Base-by-base conservation (phyloP, 2,797 vertebrate genomes). In the Gymnothorax javanicus region DNA sequence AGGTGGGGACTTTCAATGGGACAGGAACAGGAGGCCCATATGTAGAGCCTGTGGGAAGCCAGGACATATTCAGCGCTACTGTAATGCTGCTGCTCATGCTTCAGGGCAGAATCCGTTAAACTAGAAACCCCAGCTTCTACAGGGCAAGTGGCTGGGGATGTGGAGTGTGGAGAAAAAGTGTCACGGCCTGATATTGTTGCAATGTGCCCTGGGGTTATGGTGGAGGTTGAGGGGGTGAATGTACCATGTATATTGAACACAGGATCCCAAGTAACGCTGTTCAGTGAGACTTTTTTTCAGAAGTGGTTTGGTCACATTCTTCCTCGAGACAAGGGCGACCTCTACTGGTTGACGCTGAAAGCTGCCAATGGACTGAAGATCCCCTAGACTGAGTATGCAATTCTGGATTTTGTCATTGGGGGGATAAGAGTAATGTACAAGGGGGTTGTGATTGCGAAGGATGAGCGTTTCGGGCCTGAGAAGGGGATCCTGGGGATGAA, bases 401-500 rank as follows among this genome's bases (percentile, higher is more conserved):
- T 58, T 58, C 3, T 58, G 12, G 57, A 58, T 12, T 58, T 58
- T 12, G 7, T 12, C 7, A 12, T 58, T 7, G 57, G 1, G 7
- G 57, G 57, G 7, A 3, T 43, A 75, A 60, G 58, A 60, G 60
- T 83, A 3, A 59, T n/a, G 33, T 60, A 60, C 23, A 83, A 83
- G 25, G 86, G 43, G 60, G 62, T 71, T 13, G 17, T 83, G 20
- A 57, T 87, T 7, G 62, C 58, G 5, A 82, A 87, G 23, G 71
- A 87, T 25, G 52, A 87, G 58, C 82, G 79, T 20, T 7, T 87
- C 23, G 13, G 15, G 5, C 20, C 60, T 15, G 79, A 83, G 9
- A 33, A 27, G 17, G 86, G 86, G 3, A n/a, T 87, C 25, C 50
- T 71, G 15, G 62, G 52, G 7, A 87, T 71, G 82, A 84, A 75